These are phyloP conservation scores for Cyclina sinensis DNA, from an alignment of 1,140 invertebrate genomes.

Conservation along the genomic window DNA sequence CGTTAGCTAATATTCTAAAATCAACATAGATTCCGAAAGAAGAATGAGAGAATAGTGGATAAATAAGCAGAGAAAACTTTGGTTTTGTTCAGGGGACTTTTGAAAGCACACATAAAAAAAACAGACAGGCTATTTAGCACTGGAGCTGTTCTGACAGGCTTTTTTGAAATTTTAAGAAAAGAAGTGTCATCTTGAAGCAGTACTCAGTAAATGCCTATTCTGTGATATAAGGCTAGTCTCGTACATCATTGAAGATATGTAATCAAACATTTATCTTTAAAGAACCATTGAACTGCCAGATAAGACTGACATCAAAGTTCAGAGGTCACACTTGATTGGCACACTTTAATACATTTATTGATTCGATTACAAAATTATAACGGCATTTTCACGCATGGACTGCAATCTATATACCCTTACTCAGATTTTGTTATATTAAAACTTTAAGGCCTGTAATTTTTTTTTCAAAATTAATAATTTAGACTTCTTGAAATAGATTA, in stretches of 20 bases:
- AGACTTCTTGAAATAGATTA: not conserved
- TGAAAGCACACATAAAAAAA: too few species aligned
- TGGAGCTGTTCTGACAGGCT: too few species aligned
- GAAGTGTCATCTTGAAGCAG: too few species aligned
- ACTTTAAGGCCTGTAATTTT: not conserved
- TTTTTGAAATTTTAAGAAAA: too few species aligned
- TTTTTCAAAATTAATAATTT: too few species aligned
- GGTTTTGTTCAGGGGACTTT: too few species aligned
- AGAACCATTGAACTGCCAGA: not conserved
- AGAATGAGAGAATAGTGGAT: too few species aligned
- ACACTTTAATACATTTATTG: conserved; percentile 18
- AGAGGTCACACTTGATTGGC: conserved; percentile 18
- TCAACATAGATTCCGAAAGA: too few species aligned
- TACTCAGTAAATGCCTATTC: too few species aligned
- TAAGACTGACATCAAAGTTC: not conserved
- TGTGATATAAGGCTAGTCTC: not conserved
- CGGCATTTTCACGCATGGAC: conserved; percentile 3
- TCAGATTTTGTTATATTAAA: not conserved
- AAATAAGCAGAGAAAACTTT: too few species aligned
- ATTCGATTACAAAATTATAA: not conserved
- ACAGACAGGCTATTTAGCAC: too few species aligned
- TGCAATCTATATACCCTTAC: not conserved
- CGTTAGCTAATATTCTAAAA: too few species aligned
- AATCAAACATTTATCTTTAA: conserved; percentile 33
- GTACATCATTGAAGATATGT: not conserved